Evolutionary conservation across 2,797 vertebrate genomes (phyloP), one percentile per base, ranked within the genome.

Genomic region (Acanthiza pusilla): DNA sequence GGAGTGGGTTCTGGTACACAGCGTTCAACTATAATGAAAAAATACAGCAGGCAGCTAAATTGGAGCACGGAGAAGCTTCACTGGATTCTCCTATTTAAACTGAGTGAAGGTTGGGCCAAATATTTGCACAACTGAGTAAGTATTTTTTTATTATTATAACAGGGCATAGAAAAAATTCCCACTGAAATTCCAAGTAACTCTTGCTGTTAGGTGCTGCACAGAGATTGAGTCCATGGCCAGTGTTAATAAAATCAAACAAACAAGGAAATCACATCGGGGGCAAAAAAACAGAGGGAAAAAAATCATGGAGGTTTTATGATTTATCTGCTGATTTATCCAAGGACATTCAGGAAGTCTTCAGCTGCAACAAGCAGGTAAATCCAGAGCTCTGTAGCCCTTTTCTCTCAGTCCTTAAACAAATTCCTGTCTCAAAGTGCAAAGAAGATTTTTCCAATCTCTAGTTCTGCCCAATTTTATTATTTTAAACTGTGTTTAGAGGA

Each of bases 281-380:
- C 2, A 1, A 0, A 6, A 53, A 61, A 6, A n/a, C 4, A 16
- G 2, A 61, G 9, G 1, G 16, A 17, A 20, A 23, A 7, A 4
- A 26, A 27, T 13, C 10, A n/a, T 1, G 16, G 5, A 1, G 7
- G 7, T 7, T 72, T 82, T 43, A 14, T 58, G 51, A 83, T 62
- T 85, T 61, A 38, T 36, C 43, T 84, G 9, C 20, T 78, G 54
- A 65, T 92, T 91, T 63, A 30, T 23, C 65, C 68, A 67, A 66
- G 43, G 53, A 34, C 14, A n/a, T 58, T 55, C 22, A 74, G 38
- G 30, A 77, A 36, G 30, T 27, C 42, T 90, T 66, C 38, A 50
- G 3, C 36, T 62, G 65, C 53, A 80, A 38, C 3, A 27, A 71
- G 14, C 8, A 61, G 79, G 75, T 50, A 8, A 47, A 75, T 74